A percentile compares a stretch with the other conserved stretches of the same genome.
Conservation (phyloP, 2,113 vertebrate species). For the Pardalotus punctatus region DNA sequence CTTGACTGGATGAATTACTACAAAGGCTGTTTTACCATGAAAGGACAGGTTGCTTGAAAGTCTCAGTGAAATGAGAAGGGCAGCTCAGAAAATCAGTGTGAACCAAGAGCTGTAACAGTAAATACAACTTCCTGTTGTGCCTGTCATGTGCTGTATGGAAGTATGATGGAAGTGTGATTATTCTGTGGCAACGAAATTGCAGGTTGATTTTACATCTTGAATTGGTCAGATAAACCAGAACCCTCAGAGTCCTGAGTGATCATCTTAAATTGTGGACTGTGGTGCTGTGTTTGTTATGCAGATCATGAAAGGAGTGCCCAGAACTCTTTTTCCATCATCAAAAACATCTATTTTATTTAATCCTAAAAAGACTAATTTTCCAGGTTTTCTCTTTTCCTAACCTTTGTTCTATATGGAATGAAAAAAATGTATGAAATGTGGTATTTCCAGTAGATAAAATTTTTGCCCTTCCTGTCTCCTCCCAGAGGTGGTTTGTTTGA, state of each 20-base stretch:
- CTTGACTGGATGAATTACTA: not conserved
- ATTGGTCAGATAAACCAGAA: not conserved
- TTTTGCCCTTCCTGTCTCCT: not conserved
- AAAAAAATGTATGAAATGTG: conserved; percentile 31
- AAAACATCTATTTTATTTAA: not conserved
- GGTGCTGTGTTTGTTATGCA: not conserved
- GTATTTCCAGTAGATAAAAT: conserved; percentile 20
- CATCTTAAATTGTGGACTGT: not conserved
- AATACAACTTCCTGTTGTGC: not conserved
- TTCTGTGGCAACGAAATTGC: not conserved
- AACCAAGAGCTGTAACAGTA: not conserved
- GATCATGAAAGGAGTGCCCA: not conserved
- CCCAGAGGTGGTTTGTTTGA: not conserved
- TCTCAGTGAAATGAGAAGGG: not conserved
- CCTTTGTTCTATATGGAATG: not conserved
- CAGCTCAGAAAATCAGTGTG: not conserved
- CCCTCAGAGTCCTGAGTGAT: not conserved
- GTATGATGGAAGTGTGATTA: not conserved
- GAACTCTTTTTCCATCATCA: not conserved
- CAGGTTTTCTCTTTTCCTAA: not conserved
- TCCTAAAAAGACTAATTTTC: not conserved
- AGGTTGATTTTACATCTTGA: not conserved
- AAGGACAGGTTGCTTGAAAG: not conserved
- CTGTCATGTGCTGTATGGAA: accelerated
- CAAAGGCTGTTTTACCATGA: not conserved